Evolutionary conservation across 2,113 vertebrate genomes (phyloP), one percentile per base, ranked within the genome.

Genomic region (Polypterus bichir): DNA sequence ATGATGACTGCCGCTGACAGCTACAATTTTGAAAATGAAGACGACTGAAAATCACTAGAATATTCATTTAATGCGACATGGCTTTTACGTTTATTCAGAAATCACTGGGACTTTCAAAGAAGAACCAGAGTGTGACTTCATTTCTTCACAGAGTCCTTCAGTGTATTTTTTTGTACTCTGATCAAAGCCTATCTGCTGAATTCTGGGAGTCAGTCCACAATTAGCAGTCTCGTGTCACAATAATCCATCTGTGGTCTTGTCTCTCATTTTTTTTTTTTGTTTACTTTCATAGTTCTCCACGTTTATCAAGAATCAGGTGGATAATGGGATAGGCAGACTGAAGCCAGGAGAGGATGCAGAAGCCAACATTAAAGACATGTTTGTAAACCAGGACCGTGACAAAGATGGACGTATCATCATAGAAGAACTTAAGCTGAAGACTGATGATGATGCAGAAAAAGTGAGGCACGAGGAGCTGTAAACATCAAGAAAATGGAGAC

Each of bases 361-460:
- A 47, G 74, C 67, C 54, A 78, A 92, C 66, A 89, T 97, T 1
- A 69, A 76, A 0, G 89, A 97, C 72, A 97, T 99, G 92, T 99
- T 99, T 72, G 64, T 47, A 64, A 92, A 91, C 66, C 95, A 97
- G 79, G 96, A 99, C 76, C 76, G 74, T n/a, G 92, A 99, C 68
- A 74, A 84, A 56, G 93, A 99, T 0, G 90, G 91, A 52, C 93
- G 81, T 70, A 91, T 99, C 76, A 79, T 83, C 0, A 62, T 79
- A 0, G 77, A 85, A 0, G 94, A 99, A 66, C 84, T 97, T 65
- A 87, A 82, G 54, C 73, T 86, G 27, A 84, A 85, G 65, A 75
- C 86, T 0, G 88, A 92, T 0, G 87, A 88, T 59, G 85, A 99
- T 65, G 73, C 72, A 10, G 93, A 89, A 59, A 74, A 70, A 47